A percentile compares a stretch with the other conserved stretches of the same genome.
phyloP scores from a whole-genome alignment of 2,113 vertebrate genomes.

The Desmodus rotundus region DNA sequence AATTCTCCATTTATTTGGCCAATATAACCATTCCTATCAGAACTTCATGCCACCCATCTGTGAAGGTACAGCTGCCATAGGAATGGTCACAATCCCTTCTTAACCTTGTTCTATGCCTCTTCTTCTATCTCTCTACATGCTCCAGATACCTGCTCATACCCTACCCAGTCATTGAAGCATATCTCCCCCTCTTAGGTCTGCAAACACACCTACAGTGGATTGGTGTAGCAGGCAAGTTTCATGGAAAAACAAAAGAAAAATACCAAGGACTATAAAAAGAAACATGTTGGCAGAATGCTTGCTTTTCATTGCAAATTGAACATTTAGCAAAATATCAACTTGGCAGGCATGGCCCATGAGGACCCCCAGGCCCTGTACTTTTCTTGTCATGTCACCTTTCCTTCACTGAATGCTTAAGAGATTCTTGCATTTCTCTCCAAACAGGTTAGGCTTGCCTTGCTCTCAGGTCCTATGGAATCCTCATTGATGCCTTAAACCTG shows the following conservation, averaged over 20 bases:
- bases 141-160: not conserved
- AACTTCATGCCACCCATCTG: not conserved
- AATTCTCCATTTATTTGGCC: not conserved
- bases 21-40: not conserved
- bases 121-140: not conserved
- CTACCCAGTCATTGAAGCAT: not conserved
- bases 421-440: not conserved
- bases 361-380: not conserved
- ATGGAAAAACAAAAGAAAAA: constrained; percentile 41
- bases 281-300: not conserved
- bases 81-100: not conserved
- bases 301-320: not conserved
- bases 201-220: not conserved
- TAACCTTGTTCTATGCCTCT: not conserved
- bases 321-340: constrained; percentile 34
- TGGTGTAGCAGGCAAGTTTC: not conserved
- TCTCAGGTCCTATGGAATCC: not conserved
- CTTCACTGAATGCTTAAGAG: not conserved
- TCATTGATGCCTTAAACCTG: not conserved
- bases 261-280: constrained; percentile 28
- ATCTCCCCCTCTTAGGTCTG: not conserved
- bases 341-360: not conserved
- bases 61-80: not conserved
- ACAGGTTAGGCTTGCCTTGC: not conserved
- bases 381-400: not conserved